Base-by-base conservation (phyloP, 2,888 invertebrate genomes). In the Perdita meconis region DNA sequence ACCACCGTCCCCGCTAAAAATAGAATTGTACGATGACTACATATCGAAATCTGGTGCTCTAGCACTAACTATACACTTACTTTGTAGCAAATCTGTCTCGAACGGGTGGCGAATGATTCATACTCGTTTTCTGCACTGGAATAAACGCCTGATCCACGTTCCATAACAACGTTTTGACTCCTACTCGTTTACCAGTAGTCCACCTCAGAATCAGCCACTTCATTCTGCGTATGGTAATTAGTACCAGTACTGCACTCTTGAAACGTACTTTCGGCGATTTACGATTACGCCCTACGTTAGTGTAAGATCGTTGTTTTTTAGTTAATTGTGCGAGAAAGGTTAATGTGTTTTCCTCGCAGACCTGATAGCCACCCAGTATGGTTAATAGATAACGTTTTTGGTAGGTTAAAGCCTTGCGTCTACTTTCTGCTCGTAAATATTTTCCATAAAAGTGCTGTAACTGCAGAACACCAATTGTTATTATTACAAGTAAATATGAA, bases 301-400 rank as follows among this genome's bases (percentile, higher is more conserved):
- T 78, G 59, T 86, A 86, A 13, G 89, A 83, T 0, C 86, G 83
- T 75, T 90, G 84, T 40, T 90, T 88, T 92, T 92, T 91, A 87
- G 93, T 89, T 85, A 92, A 71, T 91, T 93, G 83, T 87, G 92
- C 90, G 16, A 92, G 85, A 34, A 90, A 83, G 12, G 91, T 90
- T 19, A 94, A 80, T 0, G 94, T 95, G 85, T 91, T 94, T 82
- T 87, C 93, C 83, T 93, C 93, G 1, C 88, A 92, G 68, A 88
- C 93, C 90, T 95, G 95, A 93, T 92, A 96, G 53, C 93, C 94
- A 78, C 90, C 93, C 53, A 97, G 90, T 72, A 96, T 94, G 16
- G 96, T 94, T 80, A 97, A 94, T 65, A 98, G 93, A 92, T 98
- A 98, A 22, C 96, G 95, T 93, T 98, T 98, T 93, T 98, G 98